These are phyloP conservation scores for Scelioninae gen. 1 DNA, from an alignment of 2,888 invertebrate species.

Conservation along the genomic window DNA sequence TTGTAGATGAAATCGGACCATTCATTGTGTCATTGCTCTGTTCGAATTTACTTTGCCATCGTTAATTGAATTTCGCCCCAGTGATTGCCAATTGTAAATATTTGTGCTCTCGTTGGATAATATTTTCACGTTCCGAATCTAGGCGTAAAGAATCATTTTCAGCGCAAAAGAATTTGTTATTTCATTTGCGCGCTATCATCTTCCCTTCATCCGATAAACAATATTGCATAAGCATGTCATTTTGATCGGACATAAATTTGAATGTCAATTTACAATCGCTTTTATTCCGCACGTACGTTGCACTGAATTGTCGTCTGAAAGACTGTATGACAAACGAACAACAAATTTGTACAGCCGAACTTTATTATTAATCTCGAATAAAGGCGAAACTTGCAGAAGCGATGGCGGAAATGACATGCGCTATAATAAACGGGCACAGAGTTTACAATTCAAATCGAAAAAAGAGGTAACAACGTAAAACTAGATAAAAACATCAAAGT, in stretches of 20 bases:
- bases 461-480: constrained; percentile 9
- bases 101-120: constrained; percentile 28
- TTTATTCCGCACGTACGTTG: no score
- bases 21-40: constrained; percentile 39
- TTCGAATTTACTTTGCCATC: constrained; percentile 55
- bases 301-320: no score
- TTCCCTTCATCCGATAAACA: background rate
- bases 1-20: constrained; percentile 48
- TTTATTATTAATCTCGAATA: constrained; percentile 21
- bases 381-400: constrained; percentile 2
- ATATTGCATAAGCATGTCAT: no score
- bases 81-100: constrained; percentile 53
- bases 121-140: constrained; percentile 29
- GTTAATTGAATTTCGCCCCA: constrained; percentile 56
- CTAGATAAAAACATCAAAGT: constrained; percentile 57
- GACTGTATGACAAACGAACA: background rate
- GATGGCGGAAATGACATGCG: constrained; percentile 8
- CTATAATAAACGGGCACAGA: constrained; percentile 20
- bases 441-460: constrained; percentile 16
- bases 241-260: no score
- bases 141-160: background rate
- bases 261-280: no score
- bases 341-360: background rate
- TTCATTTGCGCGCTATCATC: background rate
- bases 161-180: background rate